Evolutionary conservation across 1,140 invertebrate genomes (phyloP), one percentile per base, ranked within the genome.

Genomic region (Solenopsis fugax): DNA sequence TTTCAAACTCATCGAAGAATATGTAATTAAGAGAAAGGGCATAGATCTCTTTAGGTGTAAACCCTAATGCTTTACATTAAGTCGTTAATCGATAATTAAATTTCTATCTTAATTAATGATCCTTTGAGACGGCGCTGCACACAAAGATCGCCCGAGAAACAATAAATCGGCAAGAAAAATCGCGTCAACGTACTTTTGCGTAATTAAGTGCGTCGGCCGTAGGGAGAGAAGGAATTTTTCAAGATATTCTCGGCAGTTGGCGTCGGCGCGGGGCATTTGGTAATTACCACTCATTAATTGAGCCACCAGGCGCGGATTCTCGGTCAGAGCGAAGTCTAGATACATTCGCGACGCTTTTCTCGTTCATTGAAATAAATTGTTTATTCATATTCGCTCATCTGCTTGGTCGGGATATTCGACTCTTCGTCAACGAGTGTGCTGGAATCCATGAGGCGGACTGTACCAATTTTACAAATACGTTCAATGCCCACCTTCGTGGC

Each of bases 401-500:
- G 34, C 64, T 7, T 24, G 37, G 4, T 67, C 34, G 41, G 65
- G n/a, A 45, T n/a, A n/a, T 45, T n/a, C 12, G 41, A n/a, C n/a
- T 50, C 41, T 81, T 45, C 50, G 50, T 10, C 37, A 24, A 69
- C 56, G 34, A 58, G 37, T 48, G 50, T 58, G 50, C 13, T 16
- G 13, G 52, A 48, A 72, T 48, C 76, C 80, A 50, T 24, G 48
- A 62, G 24, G 85, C 64, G 72, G 62, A 91, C 92, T 90, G 87
- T 87, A 92, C 87, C 90, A 94, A 93, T 93, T 93, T 91, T 87
- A 88, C 91, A 92, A 90, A 94, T 93, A 90, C 92, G 84, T 92
- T 88, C 88, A 77, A 88, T 85, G 88, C 76, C 87, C 75, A 60
- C 18, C 60, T 86, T 73, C 86, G 77, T 65, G 18, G 58, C 50